Evolutionary conservation across 2,113 vertebrate genomes (phyloP).

Genomic region (Pagrus major): DNA sequence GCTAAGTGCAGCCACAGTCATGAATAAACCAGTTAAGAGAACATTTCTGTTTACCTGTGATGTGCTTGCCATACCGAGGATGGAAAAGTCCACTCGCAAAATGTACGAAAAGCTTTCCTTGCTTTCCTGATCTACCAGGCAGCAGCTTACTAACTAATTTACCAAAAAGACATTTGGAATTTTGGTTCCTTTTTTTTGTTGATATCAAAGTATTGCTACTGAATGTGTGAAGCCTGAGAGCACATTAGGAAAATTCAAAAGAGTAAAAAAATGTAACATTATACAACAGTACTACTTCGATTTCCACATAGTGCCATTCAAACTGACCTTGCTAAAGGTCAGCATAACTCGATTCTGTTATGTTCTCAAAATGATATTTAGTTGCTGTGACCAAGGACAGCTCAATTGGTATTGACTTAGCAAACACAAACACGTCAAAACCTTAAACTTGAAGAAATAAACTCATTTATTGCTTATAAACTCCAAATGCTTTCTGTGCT

Average conservation of each 20-base stretch:
- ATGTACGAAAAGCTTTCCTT: neutral
- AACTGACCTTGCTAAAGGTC: neutral
- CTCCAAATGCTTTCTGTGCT: constrained; percentile 34
- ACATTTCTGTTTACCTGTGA: neutral
- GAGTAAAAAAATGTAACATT: neutral
- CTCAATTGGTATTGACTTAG: constrained; percentile 20
- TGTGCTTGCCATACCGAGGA: neutral
- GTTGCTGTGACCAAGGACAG: constrained; percentile 1
- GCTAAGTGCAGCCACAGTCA: neutral
- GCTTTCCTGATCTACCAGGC: neutral
- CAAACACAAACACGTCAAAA: constrained; percentile 37
- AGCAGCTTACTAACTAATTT: neutral
- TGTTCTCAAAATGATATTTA: constrained; percentile 14
- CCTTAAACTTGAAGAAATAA: constrained; percentile 12
- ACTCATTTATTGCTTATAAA: constrained; percentile 35
- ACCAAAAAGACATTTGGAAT: too few species aligned
- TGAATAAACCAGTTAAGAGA: neutral
- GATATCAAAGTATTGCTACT: neutral
- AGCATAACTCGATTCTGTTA: neutral
- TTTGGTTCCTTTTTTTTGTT: neutral
- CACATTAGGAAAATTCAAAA: neutral
- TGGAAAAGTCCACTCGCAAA: neutral
- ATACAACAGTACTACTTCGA: neutral
- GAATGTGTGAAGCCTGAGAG: too few species aligned
- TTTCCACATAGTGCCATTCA: constrained; percentile 2